Base-by-base conservation (phyloP, 2,797 vertebrate species). In the Rachycentron canadum region DNA sequence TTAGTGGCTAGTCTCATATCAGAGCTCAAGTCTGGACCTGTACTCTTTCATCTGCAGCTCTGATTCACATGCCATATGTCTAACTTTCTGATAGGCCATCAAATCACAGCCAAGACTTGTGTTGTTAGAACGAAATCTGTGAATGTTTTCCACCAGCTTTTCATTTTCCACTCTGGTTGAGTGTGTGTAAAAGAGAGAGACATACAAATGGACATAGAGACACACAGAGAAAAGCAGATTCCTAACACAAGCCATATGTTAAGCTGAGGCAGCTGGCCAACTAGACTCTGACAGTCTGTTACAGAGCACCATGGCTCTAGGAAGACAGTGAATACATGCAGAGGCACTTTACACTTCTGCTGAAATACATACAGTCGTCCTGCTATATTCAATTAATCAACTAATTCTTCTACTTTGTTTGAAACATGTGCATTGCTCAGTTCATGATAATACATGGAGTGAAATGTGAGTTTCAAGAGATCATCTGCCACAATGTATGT, bases 191-290 rank as follows among this genome's bases (percentile, higher is more conserved):
- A 71, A 76, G 45, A 83, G 69, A 71, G 65, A 78, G 80, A 85
- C 77, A 83, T 76, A 87, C 76, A 85, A 82, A 85, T 74, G 76
- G 74, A 86, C 79, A 73, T 67, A 81, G 45, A 88, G 47, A 81
- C 66, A 81, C 53, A 69, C 38, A 79, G 56, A 82, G 67, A 78
- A 71, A 82, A 58, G 78, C 70, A 72, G 76, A 72, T 73, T 81
- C 71, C 87, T 95, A 96, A 96, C 94, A 93, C 88, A 95, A 95
- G 89, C 91, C 95, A 95, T 82, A 91, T 94, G 93, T 90, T 82
- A 56, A 77, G 80, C 85, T 65, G 84, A 91, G 88, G 88, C 86
- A 89, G 87, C 69, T 34, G 0, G 77, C 73, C 83, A 91, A 90
- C 81, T 69, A 13, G 23, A 78, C 79, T 70, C 79, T 60, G 65